These are phyloP conservation scores for Hypocryptadius cinnamomeus DNA, from an alignment of 2,113 vertebrate species.

Conservation along the genomic window DNA sequence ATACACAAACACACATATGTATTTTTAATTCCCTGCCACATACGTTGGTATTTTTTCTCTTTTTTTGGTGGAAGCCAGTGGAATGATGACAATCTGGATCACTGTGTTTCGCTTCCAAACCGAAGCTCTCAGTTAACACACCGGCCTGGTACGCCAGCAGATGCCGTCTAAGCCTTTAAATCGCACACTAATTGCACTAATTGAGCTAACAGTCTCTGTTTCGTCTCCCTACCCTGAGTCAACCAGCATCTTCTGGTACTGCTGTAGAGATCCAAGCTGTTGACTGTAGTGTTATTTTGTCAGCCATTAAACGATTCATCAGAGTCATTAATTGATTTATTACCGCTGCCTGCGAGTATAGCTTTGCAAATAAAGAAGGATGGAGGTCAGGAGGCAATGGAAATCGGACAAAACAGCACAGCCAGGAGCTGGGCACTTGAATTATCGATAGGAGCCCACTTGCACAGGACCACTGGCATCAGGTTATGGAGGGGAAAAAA, in stretches of 20 bases:
- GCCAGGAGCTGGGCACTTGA: slow-evolving; percentile 50
- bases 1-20: background rate
- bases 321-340: slow-evolving; percentile 85
- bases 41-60: background rate
- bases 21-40: background rate
- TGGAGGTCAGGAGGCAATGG: slow-evolving; percentile 71
- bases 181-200: slow-evolving; percentile 76
- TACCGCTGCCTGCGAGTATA: slow-evolving; percentile 73
- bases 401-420: slow-evolving; percentile 65
- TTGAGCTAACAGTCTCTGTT: slow-evolving; percentile 79
- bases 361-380: slow-evolving; percentile 80
- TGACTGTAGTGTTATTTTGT: slow-evolving; percentile 80
- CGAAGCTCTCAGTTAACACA: slow-evolving; percentile 27
- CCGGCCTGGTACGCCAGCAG: slow-evolving; percentile 63
- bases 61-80: background rate
- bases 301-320: slow-evolving; percentile 81
- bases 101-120: background rate
- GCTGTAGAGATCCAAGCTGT: slow-evolving; percentile 81
- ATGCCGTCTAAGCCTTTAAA: slow-evolving; percentile 78
- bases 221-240: slow-evolving; percentile 72
- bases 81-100: slow-evolving; percentile 20
- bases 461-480: background rate
- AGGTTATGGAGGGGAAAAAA: background rate
- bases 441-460: background rate
- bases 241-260: slow-evolving; percentile 76